These are phyloP conservation scores for Setipinna tenuifilis DNA, from an alignment of 2,797 vertebrate species.

Conservation along the genomic window DNA sequence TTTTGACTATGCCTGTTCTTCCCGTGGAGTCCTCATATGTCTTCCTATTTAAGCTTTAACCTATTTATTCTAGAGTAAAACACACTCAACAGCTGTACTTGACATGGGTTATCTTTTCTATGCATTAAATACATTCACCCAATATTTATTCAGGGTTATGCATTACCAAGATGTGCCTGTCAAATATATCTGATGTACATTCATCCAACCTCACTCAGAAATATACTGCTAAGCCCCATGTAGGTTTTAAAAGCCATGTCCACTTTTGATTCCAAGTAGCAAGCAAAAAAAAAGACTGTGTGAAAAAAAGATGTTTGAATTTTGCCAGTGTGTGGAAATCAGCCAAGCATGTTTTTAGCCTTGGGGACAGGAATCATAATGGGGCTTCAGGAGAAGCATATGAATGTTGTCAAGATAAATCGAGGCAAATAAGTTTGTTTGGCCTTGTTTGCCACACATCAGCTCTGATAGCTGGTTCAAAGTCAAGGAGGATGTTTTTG, in stretches of 20 bases:
- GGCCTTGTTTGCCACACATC: conserved; percentile 3
- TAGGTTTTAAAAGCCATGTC: neutral
- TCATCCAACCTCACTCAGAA: neutral
- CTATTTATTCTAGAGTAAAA: too few species aligned
- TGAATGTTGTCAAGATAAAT: conserved; percentile 24
- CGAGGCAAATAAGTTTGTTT: neutral
- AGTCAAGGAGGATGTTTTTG: conserved; percentile 15
- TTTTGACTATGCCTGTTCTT: too few species aligned
- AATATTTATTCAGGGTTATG: too few species aligned
- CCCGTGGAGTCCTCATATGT: too few species aligned
- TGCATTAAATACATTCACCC: too few species aligned
- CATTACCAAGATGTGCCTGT: neutral
- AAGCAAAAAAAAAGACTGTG: neutral
- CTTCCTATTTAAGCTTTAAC: too few species aligned
- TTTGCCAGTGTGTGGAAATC: neutral
- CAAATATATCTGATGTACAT: neutral
- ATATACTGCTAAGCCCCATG: neutral
- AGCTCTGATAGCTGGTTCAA: neutral
- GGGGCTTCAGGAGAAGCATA: neutral
- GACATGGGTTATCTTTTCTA: too few species aligned
- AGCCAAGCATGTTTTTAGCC: neutral
- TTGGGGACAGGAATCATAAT: conserved; percentile 13
- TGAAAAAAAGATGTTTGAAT: conserved; percentile 9
- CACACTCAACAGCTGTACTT: too few species aligned
- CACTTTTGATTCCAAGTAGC: neutral